Evolutionary conservation across 2,888 invertebrate species (phyloP).

Genomic region (Timema cristinae): DNA sequence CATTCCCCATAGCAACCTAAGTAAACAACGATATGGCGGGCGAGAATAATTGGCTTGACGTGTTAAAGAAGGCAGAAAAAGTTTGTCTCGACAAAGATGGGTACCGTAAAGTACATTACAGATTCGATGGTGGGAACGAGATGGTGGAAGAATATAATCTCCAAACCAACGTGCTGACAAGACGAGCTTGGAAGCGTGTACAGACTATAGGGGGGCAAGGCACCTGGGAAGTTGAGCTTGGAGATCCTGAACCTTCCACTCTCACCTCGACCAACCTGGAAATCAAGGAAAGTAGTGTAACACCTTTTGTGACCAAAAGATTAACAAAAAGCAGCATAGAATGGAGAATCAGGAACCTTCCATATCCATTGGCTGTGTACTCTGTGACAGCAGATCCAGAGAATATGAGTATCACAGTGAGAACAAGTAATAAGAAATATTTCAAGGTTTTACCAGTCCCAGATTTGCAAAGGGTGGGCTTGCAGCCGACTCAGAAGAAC

Average conservation of each 20-base stretch:
- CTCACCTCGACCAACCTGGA: too few relatives aligned
- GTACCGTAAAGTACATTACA: slow-evolving; percentile 71
- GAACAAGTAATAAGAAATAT: slow-evolving; percentile 78
- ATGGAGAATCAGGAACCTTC: slow-evolving; percentile 77
- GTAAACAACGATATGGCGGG: too few relatives aligned
- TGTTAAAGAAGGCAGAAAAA: too few relatives aligned
- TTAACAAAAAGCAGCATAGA: slow-evolving; percentile 71
- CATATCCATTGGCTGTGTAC: slow-evolving; percentile 68
- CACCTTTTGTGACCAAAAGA: slow-evolving; percentile 62
- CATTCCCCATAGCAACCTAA: too few relatives aligned
- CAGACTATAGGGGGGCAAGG: slow-evolving; percentile 63
- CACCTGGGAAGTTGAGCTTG: slow-evolving; percentile 79
- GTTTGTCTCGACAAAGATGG: too few relatives aligned
- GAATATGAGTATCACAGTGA: slow-evolving; percentile 60
- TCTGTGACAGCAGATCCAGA: slow-evolving; percentile 62
- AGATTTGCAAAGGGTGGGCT: slow-evolving; percentile 62
- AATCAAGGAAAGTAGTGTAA: too few relatives aligned
- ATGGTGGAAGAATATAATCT: slow-evolving; percentile 84
- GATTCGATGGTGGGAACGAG: slow-evolving; percentile 72
- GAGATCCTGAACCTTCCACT: slow-evolving; percentile 56
- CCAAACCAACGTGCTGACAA: slow-evolving; percentile 65
- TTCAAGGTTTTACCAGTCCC: slow-evolving; percentile 67
- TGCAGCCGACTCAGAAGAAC: slow-evolving; percentile 59
- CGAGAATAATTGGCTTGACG: too few relatives aligned
- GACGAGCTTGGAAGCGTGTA: slow-evolving; percentile 71